A percentile compares a stretch with the other conserved stretches of the same genome.
Conservation (phyloP, 30 jellyfish, hydroid and myxozoan species). For the Cassiopea xamachana region DNA sequence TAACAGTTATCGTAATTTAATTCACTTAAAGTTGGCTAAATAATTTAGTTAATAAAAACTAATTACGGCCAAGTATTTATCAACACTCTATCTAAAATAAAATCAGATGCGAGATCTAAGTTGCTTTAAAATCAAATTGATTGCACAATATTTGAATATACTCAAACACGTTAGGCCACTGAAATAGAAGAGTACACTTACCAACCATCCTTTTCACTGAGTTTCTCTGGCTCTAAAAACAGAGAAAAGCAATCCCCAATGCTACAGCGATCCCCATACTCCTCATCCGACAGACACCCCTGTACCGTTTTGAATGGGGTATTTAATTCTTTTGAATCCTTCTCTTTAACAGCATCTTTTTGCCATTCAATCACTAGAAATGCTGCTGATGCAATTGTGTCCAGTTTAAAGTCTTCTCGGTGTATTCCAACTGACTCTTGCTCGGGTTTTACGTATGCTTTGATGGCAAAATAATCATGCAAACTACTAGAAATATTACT, state of each 20-base stretch:
- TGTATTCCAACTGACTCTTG: conserved; percentile 60
- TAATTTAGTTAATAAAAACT: no score
- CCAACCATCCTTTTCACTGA: conserved; percentile 91
- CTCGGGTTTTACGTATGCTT: conserved; percentile 72
- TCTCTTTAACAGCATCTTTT: conserved; percentile 35
- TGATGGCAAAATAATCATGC: conserved; percentile 44
- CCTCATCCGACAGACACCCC: conserved; percentile 30
- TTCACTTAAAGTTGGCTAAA: no score
- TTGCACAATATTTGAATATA: no score
- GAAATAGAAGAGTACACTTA: conserved; percentile 38
- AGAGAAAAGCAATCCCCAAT: conserved; percentile 82
- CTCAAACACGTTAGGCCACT: not conserved
- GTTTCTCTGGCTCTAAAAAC: conserved; percentile 94
- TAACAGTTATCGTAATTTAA: no score
- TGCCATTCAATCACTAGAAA: conserved; percentile 87
- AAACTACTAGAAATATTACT: conserved; percentile 12
- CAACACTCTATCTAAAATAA: no score
- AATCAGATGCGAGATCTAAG: no score
- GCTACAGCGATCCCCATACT: conserved; percentile 57
- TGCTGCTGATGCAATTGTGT: conserved; percentile 47
- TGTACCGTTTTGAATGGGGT: conserved; percentile 38
- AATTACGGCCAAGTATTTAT: no score
- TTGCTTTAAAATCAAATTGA: no score
- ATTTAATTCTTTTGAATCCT: conserved; percentile 47
- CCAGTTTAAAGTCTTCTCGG: conserved; percentile 70